Conservation (phyloP, 2,888 invertebrate species). For the Lydus trimaculatus region DNA sequence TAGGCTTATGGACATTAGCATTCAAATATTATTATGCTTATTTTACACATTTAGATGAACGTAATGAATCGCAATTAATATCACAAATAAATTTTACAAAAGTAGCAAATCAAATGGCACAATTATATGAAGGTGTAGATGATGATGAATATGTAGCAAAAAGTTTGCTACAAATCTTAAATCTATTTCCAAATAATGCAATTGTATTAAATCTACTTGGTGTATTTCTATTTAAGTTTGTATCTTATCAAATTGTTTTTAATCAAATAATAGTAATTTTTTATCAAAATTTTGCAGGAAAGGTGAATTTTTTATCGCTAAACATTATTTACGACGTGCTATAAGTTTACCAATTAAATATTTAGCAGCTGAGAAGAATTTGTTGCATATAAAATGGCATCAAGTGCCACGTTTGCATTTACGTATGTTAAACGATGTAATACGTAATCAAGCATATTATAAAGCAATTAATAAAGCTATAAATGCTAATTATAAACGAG, state of each 20-base stretch:
- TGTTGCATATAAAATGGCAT: constrained; percentile 72
- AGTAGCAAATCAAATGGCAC: constrained; percentile 41
- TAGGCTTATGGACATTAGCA: neutral
- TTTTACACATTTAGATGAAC: neutral
- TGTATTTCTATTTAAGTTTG: constrained; percentile 63
- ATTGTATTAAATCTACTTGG: constrained; percentile 63
- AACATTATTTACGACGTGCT: constrained; percentile 48
- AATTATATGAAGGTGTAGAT: constrained; percentile 48
- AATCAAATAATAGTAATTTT: constrained; percentile 8
- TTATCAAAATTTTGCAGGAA: constrained; percentile 42
- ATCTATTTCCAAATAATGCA: constrained; percentile 62
- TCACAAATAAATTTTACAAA: constrained; percentile 42
- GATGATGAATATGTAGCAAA: constrained; percentile 56
- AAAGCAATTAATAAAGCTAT: constrained; percentile 59
- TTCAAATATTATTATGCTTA: neutral
- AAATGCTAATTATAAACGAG: constrained; percentile 59
- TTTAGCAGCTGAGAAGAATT: constrained; percentile 65
- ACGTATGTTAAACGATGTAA: constrained; percentile 79
- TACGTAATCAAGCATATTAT: constrained; percentile 73
- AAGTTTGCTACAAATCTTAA: constrained; percentile 58
- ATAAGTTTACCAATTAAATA: constrained; percentile 39
- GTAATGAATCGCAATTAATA: neutral
- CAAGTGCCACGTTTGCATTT: constrained; percentile 83
- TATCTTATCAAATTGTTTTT: constrained; percentile 18
- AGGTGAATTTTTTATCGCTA: constrained; percentile 48